Evolutionary conservation across 2,113 vertebrate genomes (phyloP).

Genomic region (Anguilla japonica): DNA sequence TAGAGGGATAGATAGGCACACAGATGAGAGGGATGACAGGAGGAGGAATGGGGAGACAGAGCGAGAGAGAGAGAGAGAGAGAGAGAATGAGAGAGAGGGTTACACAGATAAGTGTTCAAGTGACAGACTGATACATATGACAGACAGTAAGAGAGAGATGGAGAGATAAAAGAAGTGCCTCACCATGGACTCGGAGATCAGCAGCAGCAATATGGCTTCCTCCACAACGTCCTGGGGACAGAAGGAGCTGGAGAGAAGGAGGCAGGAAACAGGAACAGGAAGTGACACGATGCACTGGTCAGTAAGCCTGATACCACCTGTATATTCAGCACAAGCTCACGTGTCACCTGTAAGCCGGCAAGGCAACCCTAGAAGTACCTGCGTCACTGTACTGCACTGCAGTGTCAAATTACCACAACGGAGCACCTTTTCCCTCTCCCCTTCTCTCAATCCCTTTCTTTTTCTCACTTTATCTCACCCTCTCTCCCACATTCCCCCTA

Average conservation of each 20-base stretch:
- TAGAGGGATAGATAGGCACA: background rate
- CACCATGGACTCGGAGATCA: slow-evolving; percentile 98
- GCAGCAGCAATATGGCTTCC: slow-evolving; percentile 91
- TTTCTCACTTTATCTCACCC: slow-evolving; percentile 11
- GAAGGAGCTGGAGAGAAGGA: slow-evolving; percentile 79
- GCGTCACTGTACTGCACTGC: background rate
- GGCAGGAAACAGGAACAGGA: slow-evolving; percentile 60
- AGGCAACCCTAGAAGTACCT: background rate
- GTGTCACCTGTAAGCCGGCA: slow-evolving; percentile 43
- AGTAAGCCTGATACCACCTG: background rate
- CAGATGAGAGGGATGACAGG: background rate
- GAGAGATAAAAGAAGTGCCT: slow-evolving; percentile 54
- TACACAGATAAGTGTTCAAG: background rate
- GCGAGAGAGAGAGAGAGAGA: background rate
- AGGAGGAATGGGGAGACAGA: background rate
- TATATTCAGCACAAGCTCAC: slow-evolving; percentile 42
- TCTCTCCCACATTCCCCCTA: background rate
- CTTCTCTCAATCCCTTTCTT: background rate
- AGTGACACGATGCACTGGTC: slow-evolving; percentile 40
- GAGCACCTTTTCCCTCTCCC: background rate
- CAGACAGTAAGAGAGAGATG: slow-evolving; percentile 22
- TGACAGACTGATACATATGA: slow-evolving; percentile 10
- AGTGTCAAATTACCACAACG: slow-evolving; percentile 5
- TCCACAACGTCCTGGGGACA: slow-evolving; percentile 97
- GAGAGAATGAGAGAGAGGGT: background rate